A percentile compares a stretch with the other conserved stretches of the same genome.
phyloP scores from a whole-genome alignment of 2,113 vertebrate genomes.

The Recurvirostra avosetta region DNA sequence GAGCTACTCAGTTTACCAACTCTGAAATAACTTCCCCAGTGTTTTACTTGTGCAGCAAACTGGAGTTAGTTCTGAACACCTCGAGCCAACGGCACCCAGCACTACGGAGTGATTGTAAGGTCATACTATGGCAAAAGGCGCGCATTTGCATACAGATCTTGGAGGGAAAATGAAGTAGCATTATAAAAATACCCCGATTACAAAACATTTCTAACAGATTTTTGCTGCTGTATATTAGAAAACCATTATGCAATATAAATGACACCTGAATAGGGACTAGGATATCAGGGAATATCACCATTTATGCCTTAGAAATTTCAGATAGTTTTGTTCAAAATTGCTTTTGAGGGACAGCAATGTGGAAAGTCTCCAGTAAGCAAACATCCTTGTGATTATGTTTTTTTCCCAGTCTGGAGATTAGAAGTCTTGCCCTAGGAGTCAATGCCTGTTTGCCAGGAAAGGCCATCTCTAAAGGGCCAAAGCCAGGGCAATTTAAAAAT shows the following conservation, averaged over 20 bases:
- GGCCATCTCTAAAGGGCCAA: background rate
- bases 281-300: background rate
- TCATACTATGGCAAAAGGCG: background rate
- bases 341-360: background rate
- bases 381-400: background rate
- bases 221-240: background rate
- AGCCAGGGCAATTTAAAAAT: background rate
- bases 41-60: background rate
- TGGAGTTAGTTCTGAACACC: background rate
- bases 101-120: fast-evolving
- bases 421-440: background rate
- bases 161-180: background rate
- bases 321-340: background rate
- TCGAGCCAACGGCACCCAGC: background rate
- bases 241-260: background rate
- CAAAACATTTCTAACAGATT: background rate
- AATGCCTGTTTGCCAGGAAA: background rate
- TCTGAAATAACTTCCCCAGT: background rate
- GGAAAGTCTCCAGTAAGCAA: background rate
- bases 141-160: background rate
- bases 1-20: background rate
- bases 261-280: background rate
- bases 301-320: background rate
- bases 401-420: background rate
- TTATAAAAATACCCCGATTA: background rate